Base-by-base conservation (phyloP, 2,797 vertebrate species). In the Acanthornis magna region DNA sequence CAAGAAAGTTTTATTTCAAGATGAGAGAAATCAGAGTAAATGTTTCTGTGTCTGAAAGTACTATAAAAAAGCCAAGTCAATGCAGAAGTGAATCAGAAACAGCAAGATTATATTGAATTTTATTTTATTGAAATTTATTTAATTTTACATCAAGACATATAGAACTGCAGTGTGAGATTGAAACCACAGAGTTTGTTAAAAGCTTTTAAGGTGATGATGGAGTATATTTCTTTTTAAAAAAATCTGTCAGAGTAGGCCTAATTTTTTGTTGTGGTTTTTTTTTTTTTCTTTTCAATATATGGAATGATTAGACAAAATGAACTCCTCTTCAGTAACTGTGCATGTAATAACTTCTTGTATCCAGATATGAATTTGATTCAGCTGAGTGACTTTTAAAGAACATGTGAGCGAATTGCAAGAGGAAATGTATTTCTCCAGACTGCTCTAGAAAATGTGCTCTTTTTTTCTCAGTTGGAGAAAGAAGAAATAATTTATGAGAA, bases 231-330 rank as follows among this genome's bases (percentile, higher is more conserved):
- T 67, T 50, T 13, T 2, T 43, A 18, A 43, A 43, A 43, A 17
- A 50, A 38, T 27, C 20, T 75, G 25, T 83, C 61, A 54, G 22
- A 57, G 2, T 48, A 43, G 78, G 58, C 45, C 42, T 26, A 10
- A 43, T 54, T 85, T 72, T 83, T 55, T 30, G 4, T 34, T 38
- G 38, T 5, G 21, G 45, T 21, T 21, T 47, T 47, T 68, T 53
- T 60, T 73, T 76, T 66, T 63, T 16, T 10, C 32, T 63, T 92
- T 80, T 71, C 29, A 29, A 40, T 63, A 45, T 75, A 48, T 45
- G 84, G 66, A 32, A 78, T 89, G 72, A 89, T 81, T 86, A 91
- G 29, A 68, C 77, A 89, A 93, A 92, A 93, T 75, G 17, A 85
- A 38, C 55, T 91, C 53, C 66, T 80, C 43, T 89, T 84, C 57